Evolutionary conservation across 2,888 invertebrate genomes (phyloP).

Genomic region (Amphipoea oculea): DNA sequence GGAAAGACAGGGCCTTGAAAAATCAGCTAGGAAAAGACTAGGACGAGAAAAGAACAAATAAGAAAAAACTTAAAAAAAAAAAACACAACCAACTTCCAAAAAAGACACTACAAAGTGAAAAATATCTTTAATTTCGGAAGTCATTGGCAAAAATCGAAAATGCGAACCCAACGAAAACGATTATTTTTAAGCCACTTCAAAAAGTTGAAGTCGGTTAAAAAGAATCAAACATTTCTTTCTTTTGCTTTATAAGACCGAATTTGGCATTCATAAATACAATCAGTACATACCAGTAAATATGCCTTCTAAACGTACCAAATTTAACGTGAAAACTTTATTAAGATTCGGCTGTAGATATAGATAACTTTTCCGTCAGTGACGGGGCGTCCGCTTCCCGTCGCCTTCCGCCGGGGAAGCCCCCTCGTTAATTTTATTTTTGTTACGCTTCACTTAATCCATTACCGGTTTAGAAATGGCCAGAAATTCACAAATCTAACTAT

Average conservation of each 20-base stretch:
- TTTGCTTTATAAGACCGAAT: not conserved
- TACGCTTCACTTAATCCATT: constrained; percentile 84
- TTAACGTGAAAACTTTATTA: constrained; percentile 81
- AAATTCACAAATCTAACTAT: constrained; percentile 51
- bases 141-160: no score
- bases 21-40: not conserved
- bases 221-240: no score
- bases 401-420: constrained; percentile 83
- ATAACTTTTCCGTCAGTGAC: constrained; percentile 81
- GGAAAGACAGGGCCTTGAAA: not conserved
- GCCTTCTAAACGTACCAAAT: constrained; percentile 68
- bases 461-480: constrained; percentile 72
- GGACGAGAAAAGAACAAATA: not conserved
- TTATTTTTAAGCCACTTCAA: no score
- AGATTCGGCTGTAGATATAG: constrained; percentile 82
- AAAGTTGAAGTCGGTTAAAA: no score
- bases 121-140: no score
- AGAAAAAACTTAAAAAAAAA: not conserved
- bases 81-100: no score
- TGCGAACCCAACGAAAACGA: no score
- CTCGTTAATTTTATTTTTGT: constrained; percentile 88
- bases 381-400: constrained; percentile 83
- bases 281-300: constrained; percentile 54
- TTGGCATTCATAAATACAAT: constrained; percentile 31
- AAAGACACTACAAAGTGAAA: no score